Evolutionary conservation across 2,888 invertebrate genomes (phyloP), one percentile per base, ranked within the genome.

Genomic region (Dryadula phaetusa): DNA sequence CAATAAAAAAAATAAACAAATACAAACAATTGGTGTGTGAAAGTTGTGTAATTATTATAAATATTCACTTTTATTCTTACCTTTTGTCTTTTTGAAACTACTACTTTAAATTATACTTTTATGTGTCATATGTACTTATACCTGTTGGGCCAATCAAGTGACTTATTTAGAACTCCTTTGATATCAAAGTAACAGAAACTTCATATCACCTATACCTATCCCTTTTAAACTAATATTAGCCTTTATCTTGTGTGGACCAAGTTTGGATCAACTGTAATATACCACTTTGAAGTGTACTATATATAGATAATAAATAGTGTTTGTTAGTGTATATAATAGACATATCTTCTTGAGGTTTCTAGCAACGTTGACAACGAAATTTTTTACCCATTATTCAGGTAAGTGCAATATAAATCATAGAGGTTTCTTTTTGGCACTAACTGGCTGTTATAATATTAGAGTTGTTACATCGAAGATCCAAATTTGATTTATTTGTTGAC

Each of bases 111-210:
- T n/a, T n/a, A 71, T 74, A 75, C 77, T 77, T 68, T 72, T 76
- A 73, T 78, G 78, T 62, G 20, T 32, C 8, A 14, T 34, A 75
- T 69, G 60, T 72, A 16, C 28, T 32, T 42, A 62, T 52, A 81
- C 82, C 82, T 76, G 70, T 84, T 69, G 90, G 91, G 85, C 90
- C 91, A 91, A 88, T 73, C 20, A 71, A 83, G 87, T 88, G 91
- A 90, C 89, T 90, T 91, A 81, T 78, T 74, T 47, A 10, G 42
- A 69, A 69, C 46, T 75, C 74, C 49, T 40, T 32, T 76, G 70
- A 88, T 89, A 89, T 88, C 88, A 83, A 32, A 28, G 18, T 61
- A 56, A 66, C 44, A 20, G n/a, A 61, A 60, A 66, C 47, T 70
- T 71, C 76, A 76, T 77, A 78, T 78, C 76, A 71, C 25, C 47